phyloP scores from a whole-genome alignment of 2,888 invertebrate genomes.

The Eupithecia insigniata region DNA sequence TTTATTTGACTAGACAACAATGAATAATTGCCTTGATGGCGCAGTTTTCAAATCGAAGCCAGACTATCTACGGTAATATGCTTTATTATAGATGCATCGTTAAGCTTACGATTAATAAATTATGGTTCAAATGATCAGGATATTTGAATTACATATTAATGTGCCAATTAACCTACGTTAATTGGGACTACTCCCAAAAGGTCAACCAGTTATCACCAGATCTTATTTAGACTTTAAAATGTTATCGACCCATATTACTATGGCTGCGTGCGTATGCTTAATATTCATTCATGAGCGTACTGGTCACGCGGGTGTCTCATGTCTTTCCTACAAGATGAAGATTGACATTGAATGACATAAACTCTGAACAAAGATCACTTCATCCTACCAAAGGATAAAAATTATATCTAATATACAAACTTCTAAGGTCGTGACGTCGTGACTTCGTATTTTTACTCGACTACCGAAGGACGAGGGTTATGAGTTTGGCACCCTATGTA shows the following conservation, averaged over 20 bases:
- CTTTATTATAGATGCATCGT: background rate
- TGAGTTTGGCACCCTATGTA: too few species aligned
- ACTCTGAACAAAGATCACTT: background rate
- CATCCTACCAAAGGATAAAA: background rate
- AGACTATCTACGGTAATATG: background rate
- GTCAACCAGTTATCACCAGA: background rate
- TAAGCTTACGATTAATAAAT: background rate
- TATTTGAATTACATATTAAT: background rate
- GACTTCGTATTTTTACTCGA: background rate
- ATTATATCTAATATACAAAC: background rate
- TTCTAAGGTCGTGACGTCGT: background rate
- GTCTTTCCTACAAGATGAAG: background rate
- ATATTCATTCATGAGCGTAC: background rate
- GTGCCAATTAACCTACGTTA: background rate
- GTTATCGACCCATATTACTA: background rate
- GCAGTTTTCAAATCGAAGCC: background rate
- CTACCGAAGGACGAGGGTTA: too few species aligned
- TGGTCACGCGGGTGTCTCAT: background rate
- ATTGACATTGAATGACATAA: background rate
- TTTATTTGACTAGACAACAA: background rate
- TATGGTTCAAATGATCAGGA: background rate
- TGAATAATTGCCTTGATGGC: background rate
- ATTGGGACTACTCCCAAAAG: background rate
- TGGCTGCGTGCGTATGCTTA: background rate
- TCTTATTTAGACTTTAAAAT: slow-evolving; percentile 5